Percentiles rank a stretch among this genome's conserved stretches.
Conservation (phyloP, 2,888 invertebrate species). For the Drosophila recens region DNA sequence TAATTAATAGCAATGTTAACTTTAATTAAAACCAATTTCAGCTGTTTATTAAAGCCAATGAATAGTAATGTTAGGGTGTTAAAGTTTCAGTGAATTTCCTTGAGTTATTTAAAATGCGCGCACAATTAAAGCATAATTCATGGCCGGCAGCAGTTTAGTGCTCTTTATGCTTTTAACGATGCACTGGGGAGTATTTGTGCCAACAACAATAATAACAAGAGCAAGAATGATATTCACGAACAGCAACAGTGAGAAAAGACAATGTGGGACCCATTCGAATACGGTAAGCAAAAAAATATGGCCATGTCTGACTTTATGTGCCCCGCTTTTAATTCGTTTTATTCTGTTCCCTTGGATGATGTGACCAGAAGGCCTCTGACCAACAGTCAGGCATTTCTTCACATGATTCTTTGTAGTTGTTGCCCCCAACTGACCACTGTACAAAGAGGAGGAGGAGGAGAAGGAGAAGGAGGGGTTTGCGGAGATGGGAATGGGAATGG, state of each 20-base stretch:
- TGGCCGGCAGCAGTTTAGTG: slow-evolving; percentile 76
- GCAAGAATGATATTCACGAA: slow-evolving; percentile 30
- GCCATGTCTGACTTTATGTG: slow-evolving; percentile 70
- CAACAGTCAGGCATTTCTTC: slow-evolving; percentile 22
- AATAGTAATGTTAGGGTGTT: slow-evolving; percentile 30
- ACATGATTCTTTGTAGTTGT: slow-evolving; percentile 30
- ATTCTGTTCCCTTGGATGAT: slow-evolving; percentile 16
- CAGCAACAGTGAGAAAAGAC: slow-evolving; percentile 26
- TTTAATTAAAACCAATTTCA: not conserved
- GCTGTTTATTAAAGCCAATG: not conserved
- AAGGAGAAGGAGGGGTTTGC: not conserved
- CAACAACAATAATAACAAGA: slow-evolving; percentile 37
- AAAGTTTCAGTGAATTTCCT: slow-evolving; percentile 17
- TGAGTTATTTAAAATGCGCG: slow-evolving; percentile 52
- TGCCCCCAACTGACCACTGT: not conserved
- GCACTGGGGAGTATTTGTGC: slow-evolving; percentile 77
- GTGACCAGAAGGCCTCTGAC: slow-evolving; percentile 23
- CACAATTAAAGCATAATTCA: slow-evolving; percentile 80
- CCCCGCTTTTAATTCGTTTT: slow-evolving; percentile 69
- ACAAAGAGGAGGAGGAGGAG: not conserved
- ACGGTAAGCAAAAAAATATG: slow-evolving; percentile 54
- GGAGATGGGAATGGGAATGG: too few species aligned
- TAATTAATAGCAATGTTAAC: slow-evolving; percentile 8
- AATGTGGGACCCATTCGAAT: slow-evolving; percentile 39
- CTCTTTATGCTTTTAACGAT: slow-evolving; percentile 76